These are phyloP conservation scores for Vidua chalybeata DNA, from an alignment of 2,113 vertebrate genomes.

Conservation along the genomic window DNA sequence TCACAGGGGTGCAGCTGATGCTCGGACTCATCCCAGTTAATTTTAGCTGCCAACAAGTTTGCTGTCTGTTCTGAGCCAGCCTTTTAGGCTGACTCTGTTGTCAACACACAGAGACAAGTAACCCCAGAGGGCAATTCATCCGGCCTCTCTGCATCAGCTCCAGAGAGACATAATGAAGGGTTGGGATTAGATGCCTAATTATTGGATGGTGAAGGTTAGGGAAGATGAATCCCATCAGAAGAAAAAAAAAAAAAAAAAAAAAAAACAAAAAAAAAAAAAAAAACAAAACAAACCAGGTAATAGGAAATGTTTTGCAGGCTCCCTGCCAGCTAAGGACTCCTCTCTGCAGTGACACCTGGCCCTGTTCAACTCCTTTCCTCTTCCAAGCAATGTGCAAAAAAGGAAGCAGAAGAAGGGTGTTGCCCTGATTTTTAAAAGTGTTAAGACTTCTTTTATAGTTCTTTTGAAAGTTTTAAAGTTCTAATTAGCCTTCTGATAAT, in stretches of 20 bases:
- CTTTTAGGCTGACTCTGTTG: conserved; percentile 28
- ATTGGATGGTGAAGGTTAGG: conserved; percentile 43
- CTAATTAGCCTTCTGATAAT: too few species aligned
- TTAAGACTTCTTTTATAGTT: too few species aligned
- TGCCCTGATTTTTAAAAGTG: too few species aligned
- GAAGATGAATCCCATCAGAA: background rate
- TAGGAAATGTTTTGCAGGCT: background rate
- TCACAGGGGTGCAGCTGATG: background rate
- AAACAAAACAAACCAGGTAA: background rate
- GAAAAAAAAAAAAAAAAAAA: background rate
- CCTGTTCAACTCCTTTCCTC: background rate
- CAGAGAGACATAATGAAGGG: conserved; percentile 8
- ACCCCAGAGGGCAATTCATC: conserved; percentile 13
- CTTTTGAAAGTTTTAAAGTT: too few species aligned
- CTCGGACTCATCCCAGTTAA: conserved; percentile 12
- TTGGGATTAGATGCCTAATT: conserved; percentile 46
- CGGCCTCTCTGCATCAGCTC: background rate
- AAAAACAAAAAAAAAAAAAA: too few species aligned
- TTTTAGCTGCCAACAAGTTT: conserved; percentile 35
- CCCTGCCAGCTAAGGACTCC: background rate
- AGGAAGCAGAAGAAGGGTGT: background rate
- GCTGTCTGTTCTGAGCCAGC: conserved; percentile 8
- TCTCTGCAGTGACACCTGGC: background rate
- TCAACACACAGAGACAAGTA: conserved; percentile 45
- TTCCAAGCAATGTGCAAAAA: background rate